Conservation (phyloP, 2,113 vertebrate genomes). For the Nothoprocta pentlandii region DNA sequence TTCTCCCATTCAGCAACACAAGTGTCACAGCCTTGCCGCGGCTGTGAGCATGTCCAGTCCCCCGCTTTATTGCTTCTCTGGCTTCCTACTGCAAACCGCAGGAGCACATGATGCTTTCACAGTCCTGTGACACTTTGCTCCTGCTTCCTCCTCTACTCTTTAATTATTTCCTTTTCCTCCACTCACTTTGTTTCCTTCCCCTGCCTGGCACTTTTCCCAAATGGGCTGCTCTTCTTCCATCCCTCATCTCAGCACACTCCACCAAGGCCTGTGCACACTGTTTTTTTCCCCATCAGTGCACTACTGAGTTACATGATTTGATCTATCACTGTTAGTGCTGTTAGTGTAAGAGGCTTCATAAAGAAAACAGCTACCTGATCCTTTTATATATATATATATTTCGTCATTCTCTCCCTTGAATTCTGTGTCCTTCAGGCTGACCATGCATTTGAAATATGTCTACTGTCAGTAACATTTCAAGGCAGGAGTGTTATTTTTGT, state of each 20-base stretch:
- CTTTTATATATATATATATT: not conserved
- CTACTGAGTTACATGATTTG: not conserved
- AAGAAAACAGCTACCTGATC: not conserved
- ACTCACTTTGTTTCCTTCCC: not conserved
- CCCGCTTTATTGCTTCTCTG: not conserved
- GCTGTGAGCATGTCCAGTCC: not conserved
- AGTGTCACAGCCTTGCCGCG: not conserved
- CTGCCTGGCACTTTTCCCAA: not conserved
- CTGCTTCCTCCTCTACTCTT: not conserved
- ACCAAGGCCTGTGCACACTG: rapidly evolving
- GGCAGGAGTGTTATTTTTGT: not conserved
- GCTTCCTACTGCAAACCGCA: not conserved
- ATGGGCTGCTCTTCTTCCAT: not conserved
- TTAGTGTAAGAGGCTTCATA: not conserved
- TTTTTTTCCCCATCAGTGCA: not conserved
- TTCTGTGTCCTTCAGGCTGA: not conserved
- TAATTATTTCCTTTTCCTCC: not conserved
- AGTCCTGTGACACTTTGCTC: not conserved
- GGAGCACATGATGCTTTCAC: not conserved
- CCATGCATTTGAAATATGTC: not conserved
- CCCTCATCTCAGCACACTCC: not conserved
- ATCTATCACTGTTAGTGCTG: not conserved
- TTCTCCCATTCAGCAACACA: not conserved
- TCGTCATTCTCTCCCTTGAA: not conserved
- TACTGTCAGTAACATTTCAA: not conserved